Conservation (phyloP, 2,888 invertebrate species). For the Nomada fucata region DNA sequence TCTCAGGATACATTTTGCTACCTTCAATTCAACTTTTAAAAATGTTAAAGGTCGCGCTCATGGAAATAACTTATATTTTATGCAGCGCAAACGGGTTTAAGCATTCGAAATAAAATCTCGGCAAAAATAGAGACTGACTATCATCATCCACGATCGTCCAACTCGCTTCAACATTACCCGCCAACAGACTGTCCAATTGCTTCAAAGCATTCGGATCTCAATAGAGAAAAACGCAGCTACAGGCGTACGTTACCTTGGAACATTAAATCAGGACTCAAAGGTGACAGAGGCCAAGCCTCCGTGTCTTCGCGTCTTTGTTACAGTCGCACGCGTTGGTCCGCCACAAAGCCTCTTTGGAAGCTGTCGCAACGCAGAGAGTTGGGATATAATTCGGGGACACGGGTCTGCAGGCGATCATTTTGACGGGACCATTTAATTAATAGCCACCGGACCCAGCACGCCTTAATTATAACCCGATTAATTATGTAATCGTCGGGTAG, state of each 20-base stretch:
- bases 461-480: conserved; percentile 67
- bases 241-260: conserved; percentile 61
- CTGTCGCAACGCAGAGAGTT: conserved; percentile 7
- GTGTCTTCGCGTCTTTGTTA: background rate
- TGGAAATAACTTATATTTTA: no score
- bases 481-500: conserved; percentile 61
- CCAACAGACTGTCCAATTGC: no score
- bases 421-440: conserved; percentile 63
- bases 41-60: no score
- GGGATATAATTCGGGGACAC: conserved; percentile 45
- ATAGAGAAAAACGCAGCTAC: conserved; percentile 53
- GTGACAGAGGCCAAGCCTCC: conserved; percentile 30
- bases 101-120: no score
- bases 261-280: conserved; percentile 61
- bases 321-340: background rate
- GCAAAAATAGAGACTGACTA: no score
- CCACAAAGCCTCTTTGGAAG: conserved; percentile 32
- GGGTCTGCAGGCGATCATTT: conserved; percentile 51
- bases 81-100: no score
- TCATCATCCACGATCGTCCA: no score
- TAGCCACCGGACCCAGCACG: conserved; percentile 42
- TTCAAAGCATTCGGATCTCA: no score
- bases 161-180: no score
- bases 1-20: no score
- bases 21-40: no score